These are phyloP conservation scores for Plagodis dolabraria DNA, from an alignment of 2,888 invertebrate genomes.

Conservation along the genomic window DNA sequence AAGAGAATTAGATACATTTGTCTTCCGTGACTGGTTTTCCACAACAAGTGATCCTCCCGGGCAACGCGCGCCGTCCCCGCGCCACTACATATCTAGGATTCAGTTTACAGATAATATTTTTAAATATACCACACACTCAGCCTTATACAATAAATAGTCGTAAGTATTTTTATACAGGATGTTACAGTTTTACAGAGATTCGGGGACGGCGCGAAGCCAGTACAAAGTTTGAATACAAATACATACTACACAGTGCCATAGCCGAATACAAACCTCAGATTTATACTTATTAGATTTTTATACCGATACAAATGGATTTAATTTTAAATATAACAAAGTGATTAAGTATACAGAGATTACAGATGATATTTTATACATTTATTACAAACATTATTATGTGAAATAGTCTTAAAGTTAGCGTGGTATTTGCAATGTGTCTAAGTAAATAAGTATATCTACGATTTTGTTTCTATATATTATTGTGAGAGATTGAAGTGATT, in stretches of 20 bases:
- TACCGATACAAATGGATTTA: slow-evolving; percentile 85
- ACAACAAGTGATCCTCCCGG: slow-evolving; percentile 69
- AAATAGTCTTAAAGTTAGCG: slow-evolving; percentile 80
- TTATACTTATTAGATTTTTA: slow-evolving; percentile 84
- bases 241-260: slow-evolving; percentile 79
- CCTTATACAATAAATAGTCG: slow-evolving; percentile 80
- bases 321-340: slow-evolving; percentile 84
- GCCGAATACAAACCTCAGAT: slow-evolving; percentile 81
- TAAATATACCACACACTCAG: slow-evolving; percentile 64
- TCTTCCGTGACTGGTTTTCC: slow-evolving; percentile 63
- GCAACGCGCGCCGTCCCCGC: slow-evolving; percentile 60
- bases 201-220: slow-evolving; percentile 60
- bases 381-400: slow-evolving; percentile 84
- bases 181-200: slow-evolving; percentile 54
- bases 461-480: slow-evolving; percentile 25
- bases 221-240: slow-evolving; percentile 80
- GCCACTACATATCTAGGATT: slow-evolving; percentile 60
- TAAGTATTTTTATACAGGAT: slow-evolving; percentile 83
- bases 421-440: slow-evolving; percentile 69
- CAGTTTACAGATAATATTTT: slow-evolving; percentile 49
- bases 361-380: slow-evolving; percentile 86
- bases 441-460: slow-evolving; percentile 44
- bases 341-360: slow-evolving; percentile 85
- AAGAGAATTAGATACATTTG: slow-evolving; percentile 69
- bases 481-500: slow-evolving; percentile 38